These are phyloP conservation scores for Dasyornis broadbenti DNA, from an alignment of 2,113 vertebrate genomes.

Conservation along the genomic window DNA sequence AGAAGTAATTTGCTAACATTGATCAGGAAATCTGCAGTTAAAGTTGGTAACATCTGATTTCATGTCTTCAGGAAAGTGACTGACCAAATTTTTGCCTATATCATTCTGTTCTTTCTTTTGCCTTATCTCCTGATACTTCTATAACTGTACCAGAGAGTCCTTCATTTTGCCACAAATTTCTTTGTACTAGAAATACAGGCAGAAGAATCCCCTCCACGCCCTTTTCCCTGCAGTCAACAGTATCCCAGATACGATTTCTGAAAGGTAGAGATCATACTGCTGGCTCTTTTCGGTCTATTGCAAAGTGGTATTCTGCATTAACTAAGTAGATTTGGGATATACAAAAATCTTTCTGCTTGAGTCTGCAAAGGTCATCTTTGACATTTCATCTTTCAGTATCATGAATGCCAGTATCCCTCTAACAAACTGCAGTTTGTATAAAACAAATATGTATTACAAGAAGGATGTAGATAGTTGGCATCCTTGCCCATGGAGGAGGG, in stretches of 20 bases:
- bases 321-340: background rate
- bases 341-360: background rate
- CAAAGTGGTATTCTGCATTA: background rate
- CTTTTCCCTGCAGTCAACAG: background rate
- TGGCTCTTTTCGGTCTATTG: background rate
- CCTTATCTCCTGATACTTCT: background rate
- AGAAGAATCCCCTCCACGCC: background rate
- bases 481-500: background rate
- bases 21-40: background rate
- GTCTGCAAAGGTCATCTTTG: background rate
- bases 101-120: background rate
- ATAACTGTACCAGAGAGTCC: background rate
- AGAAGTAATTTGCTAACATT: background rate
- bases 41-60: background rate
- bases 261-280: background rate
- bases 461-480: background rate
- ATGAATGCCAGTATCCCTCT: background rate
- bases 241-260: background rate
- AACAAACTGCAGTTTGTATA: background rate
- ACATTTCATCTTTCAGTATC: background rate
- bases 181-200: background rate
- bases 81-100: background rate
- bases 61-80: background rate
- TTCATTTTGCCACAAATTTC: background rate
- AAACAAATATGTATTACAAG: background rate